These are phyloP conservation scores for Phylloscopus trochiloides DNA, from an alignment of 2,113 vertebrate genomes.

Conservation along the genomic window DNA sequence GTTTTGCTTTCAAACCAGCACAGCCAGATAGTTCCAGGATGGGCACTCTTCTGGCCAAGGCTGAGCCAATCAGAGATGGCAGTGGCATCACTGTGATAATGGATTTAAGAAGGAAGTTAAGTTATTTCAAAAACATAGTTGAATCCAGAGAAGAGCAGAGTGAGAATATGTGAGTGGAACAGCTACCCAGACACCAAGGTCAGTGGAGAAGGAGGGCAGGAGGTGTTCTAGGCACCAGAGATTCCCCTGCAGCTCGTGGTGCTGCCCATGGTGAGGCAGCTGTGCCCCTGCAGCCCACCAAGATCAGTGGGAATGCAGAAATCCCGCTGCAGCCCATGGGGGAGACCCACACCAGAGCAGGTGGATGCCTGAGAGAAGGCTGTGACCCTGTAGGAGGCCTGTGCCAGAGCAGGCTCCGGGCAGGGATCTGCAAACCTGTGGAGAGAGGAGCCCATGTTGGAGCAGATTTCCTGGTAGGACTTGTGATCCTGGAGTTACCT, in stretches of 20 bases:
- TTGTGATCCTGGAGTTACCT: background rate
- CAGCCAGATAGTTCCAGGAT: background rate
- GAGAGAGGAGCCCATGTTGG: background rate
- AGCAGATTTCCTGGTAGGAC: background rate
- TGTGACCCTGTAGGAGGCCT: background rate
- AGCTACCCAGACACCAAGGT: background rate
- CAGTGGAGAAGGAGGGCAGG: background rate
- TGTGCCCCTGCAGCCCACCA: fast-evolving
- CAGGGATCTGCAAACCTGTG: background rate
- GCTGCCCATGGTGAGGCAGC: background rate
- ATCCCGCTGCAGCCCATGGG: fast-evolving
- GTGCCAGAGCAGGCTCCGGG: background rate
- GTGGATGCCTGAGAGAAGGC: background rate
- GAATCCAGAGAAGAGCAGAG: background rate
- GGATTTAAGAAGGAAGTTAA: background rate
- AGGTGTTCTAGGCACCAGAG: background rate
- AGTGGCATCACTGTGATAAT: background rate
- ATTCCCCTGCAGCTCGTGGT: fast-evolving
- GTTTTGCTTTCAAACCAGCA: too few species aligned
- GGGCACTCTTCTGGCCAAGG: fast-evolving
- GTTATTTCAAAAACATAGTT: background rate
- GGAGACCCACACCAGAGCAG: background rate
- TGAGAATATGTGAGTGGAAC: background rate
- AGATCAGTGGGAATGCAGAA: background rate
- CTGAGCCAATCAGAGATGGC: background rate